Base-by-base conservation (phyloP, 2,888 invertebrate genomes). In the Limenitis camilla region DNA sequence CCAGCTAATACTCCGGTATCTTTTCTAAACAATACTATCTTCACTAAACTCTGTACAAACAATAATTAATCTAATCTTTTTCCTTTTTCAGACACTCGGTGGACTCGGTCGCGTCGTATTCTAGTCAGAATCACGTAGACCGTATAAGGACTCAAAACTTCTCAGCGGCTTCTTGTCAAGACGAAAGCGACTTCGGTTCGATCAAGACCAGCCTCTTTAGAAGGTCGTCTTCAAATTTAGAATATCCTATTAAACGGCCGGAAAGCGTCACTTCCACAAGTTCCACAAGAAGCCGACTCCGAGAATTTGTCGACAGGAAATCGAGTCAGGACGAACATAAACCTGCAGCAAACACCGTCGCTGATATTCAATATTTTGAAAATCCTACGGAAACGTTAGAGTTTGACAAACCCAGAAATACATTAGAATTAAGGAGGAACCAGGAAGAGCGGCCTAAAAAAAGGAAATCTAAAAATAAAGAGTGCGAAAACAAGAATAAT, bases 91-190 rank as follows among this genome's bases (percentile, higher is more conserved):
- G 88, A 72, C 88, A 88, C 81, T 88, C 88, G 76, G 88, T 88
- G 81, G 88, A 88, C 84, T 88, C 88, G 85, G 88, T 87, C 82
- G 85, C 88, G 83, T 88, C 88, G 85, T 86, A 87, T 84, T 88
- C 88, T 85, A 88, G 88, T 72, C 88, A 88, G 85, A 86, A 87
- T 84, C 88, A 88, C 88, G 88, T 88, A 75, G 88, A 88, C 86
- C 87, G 87, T 72, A 88, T 87, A 77, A 83, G 88, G 76, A 84
- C 86, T 74, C 86, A 86, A 76, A 84, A 85, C 67, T 84, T 84
- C 82, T 85, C 84, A 81, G 77, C 85, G 81, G 83, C 84, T 83
- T 88, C 86, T 82, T 86, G 84, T 83, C 81, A 85, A 72, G 85
- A 86, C 80, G 87, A 86, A 72, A 70, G 78, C 67, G 86, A 86